Evolutionary conservation across 2,113 vertebrate species (phyloP).

Genomic region (Oryzias celebensis): DNA sequence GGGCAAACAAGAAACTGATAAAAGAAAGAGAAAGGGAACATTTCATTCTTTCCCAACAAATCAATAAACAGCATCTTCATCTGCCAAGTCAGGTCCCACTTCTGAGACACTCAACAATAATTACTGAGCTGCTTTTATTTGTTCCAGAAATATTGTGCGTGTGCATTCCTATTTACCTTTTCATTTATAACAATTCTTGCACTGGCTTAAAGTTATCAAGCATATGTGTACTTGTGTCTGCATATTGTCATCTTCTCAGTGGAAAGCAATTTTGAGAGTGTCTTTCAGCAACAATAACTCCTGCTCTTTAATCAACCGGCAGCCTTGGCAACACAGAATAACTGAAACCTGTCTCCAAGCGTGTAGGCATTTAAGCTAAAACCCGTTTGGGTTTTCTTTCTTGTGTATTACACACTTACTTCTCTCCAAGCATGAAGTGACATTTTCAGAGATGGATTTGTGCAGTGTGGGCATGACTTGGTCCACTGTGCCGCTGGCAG

Average conservation of each 20-base stretch:
- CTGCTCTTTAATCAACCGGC: constrained; percentile 17
- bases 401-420: constrained; percentile 52
- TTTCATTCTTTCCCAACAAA: constrained; percentile 41
- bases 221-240: not conserved
- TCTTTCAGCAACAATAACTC: not conserved
- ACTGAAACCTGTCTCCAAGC: constrained; percentile 50
- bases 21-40: not conserved
- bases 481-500: constrained; percentile 55
- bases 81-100: constrained; percentile 33
- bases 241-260: not conserved
- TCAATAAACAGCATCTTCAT: constrained; percentile 35
- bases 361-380: constrained; percentile 61
- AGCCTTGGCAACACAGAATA: constrained; percentile 37
- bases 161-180: not conserved
- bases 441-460: constrained; percentile 71
- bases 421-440: constrained; percentile 72
- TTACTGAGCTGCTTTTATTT: not conserved
- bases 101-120: constrained; percentile 8
- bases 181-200: not conserved
- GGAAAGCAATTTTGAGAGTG: constrained; percentile 7
- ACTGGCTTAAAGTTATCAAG: not conserved
- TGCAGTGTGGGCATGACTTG: constrained; percentile 57
- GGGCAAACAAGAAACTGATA: constrained; percentile 5
- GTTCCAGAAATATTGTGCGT: not conserved
- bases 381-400: constrained; percentile 36